Conservation (phyloP, 2,113 vertebrate species). For the Sakesphorus luctuosus region DNA sequence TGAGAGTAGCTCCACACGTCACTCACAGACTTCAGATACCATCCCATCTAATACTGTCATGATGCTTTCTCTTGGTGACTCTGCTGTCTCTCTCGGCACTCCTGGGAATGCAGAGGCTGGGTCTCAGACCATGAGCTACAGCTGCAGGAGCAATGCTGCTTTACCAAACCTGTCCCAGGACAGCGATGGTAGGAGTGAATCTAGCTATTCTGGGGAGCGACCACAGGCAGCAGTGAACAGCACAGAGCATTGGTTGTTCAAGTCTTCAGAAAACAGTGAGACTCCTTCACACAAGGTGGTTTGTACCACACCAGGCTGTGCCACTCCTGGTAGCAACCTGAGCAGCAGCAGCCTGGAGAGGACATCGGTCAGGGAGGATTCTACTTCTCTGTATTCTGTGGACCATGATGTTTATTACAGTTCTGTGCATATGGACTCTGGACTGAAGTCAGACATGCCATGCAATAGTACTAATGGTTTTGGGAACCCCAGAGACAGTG, state of each 20-base stretch:
- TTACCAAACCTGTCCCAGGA: conserved; percentile 62
- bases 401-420: conserved; percentile 87
- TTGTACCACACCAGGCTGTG: conserved; percentile 79
- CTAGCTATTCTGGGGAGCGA: conserved; percentile 78
- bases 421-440: conserved; percentile 81
- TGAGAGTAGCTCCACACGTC: conserved; percentile 53
- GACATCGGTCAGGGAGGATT: conserved; percentile 81
- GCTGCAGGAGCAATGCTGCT: conserved; percentile 41
- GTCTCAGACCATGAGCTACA: conserved; percentile 66
- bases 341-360: conserved; percentile 87
- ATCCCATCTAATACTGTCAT: conserved; percentile 54
- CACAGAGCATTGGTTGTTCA: conserved; percentile 82
- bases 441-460: conserved; percentile 74
- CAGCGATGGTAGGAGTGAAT: conserved; percentile 78
- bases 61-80: conserved; percentile 74
- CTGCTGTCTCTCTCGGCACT: conserved; percentile 65
- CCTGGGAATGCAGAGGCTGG: conserved; percentile 70
- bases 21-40: conserved; percentile 67
- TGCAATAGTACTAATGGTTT: conserved; percentile 75
- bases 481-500: conserved; percentile 82
- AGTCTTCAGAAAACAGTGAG: conserved; percentile 75
- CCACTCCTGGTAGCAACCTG: conserved; percentile 84
- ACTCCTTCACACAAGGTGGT: conserved; percentile 68
- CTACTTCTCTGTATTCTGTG: conserved; percentile 85
- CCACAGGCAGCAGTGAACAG: conserved; percentile 69